Conservation (phyloP, 2,888 invertebrate genomes). For the Acleris literana region DNA sequence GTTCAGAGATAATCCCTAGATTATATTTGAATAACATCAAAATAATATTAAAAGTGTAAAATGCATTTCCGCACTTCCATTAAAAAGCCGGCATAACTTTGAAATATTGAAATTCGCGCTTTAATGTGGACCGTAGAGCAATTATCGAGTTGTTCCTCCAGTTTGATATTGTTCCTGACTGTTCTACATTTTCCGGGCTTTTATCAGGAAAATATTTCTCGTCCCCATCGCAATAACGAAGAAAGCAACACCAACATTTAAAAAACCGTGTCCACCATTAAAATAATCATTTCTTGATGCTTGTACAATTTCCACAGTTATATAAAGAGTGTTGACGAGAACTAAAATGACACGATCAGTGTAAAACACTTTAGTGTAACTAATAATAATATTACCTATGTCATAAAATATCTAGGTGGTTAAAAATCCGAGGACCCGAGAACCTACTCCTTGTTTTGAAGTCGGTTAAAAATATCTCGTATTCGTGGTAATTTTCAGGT, state of each 20-base stretch:
- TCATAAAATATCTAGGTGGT: too few relatives aligned
- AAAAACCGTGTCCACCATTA: slow-evolving; percentile 73
- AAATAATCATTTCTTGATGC: slow-evolving; percentile 76
- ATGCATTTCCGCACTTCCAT: background rate
- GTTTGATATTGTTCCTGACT: slow-evolving; percentile 17
- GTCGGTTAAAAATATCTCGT: too few relatives aligned
- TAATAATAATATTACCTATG: too few relatives aligned
- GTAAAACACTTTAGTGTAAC: background rate
- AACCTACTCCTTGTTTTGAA: too few relatives aligned
- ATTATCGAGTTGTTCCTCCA: slow-evolving; percentile 15
- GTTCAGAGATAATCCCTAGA: too few relatives aligned
- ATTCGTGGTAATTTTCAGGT: too few relatives aligned
- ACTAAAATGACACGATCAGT: slow-evolving; percentile 5
- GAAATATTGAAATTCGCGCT: slow-evolving; percentile 1
- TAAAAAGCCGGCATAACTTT: slow-evolving; percentile 1
- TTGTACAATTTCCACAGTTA: slow-evolving; percentile 59
- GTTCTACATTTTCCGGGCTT: slow-evolving; percentile 45
- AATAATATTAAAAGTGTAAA: background rate
- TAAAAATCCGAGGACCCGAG: too few relatives aligned
- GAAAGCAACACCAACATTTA: slow-evolving; percentile 67
- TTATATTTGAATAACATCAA: too few relatives aligned
- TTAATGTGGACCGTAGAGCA: slow-evolving; percentile 4
- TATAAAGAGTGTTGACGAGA: slow-evolving; percentile 6
- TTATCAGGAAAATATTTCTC: slow-evolving; percentile 59
- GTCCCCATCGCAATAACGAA: slow-evolving; percentile 71